Evolutionary conservation across 2,888 invertebrate genomes (phyloP).

Genomic region (Drosophila koepferae): DNA sequence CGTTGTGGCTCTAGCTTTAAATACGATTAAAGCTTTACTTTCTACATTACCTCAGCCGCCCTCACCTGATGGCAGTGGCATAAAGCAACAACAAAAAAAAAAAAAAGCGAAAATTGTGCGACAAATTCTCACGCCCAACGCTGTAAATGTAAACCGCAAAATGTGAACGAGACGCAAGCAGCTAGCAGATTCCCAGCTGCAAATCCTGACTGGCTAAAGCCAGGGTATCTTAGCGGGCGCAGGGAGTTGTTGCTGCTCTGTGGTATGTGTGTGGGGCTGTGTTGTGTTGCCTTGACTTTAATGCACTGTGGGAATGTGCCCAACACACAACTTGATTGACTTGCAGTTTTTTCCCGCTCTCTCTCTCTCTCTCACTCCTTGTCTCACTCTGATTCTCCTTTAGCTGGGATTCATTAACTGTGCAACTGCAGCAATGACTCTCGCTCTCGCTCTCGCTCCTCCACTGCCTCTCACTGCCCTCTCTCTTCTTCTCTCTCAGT

Average conservation of each 20-base stretch:
- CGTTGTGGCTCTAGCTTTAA: slow-evolving; percentile 24
- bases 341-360: slow-evolving; percentile 46
- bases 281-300: slow-evolving; percentile 55
- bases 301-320: slow-evolving; percentile 75
- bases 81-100: not conserved
- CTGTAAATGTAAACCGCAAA: slow-evolving; percentile 62
- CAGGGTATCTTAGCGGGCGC: slow-evolving; percentile 14
- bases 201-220: slow-evolving; percentile 42
- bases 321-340: slow-evolving; percentile 70
- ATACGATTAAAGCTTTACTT: slow-evolving; percentile 45
- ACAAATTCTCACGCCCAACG: slow-evolving; percentile 63
- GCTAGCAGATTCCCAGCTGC: slow-evolving; percentile 38
- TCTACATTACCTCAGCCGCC: slow-evolving; percentile 3
- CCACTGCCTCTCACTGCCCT: slow-evolving; percentile 9
- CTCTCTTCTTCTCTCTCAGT: slow-evolving; percentile 5
- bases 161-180: slow-evolving; percentile 51
- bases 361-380: not conserved
- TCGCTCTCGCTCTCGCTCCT: slow-evolving; percentile 17
- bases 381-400: not conserved
- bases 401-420: slow-evolving; percentile 64
- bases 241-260: not conserved
- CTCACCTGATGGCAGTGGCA: not conserved
- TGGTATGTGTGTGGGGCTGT: slow-evolving; percentile 13
- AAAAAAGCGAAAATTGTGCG: slow-evolving; percentile 16
- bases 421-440: slow-evolving; percentile 40